These are phyloP conservation scores for Phalera bucephala DNA, from an alignment of 2,888 invertebrate genomes.

Conservation along the genomic window DNA sequence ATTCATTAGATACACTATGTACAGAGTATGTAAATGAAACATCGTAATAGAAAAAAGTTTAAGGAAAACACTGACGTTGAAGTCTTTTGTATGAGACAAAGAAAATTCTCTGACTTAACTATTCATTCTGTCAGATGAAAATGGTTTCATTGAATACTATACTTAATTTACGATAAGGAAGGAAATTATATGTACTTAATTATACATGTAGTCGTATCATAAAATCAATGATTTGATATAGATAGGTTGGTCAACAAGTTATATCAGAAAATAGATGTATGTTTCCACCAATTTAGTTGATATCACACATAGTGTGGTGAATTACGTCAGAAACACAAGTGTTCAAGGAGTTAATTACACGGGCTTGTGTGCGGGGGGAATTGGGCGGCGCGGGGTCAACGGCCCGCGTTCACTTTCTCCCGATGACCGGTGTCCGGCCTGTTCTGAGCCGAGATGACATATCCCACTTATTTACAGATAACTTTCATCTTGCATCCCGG, in stretches of 20 bases:
- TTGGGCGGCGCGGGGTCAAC: conserved; percentile 33
- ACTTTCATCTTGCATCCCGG: conserved; percentile 1
- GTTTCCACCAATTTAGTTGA: conserved; percentile 3
- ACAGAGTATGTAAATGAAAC: no score
- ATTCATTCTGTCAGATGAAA: no score
- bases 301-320: conserved; percentile 2
- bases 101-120: no score
- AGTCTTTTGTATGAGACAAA: conserved; percentile 40
- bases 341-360: conserved; percentile 5
- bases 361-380: conserved; percentile 13
- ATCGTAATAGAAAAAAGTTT: neutral
- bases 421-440: conserved; percentile 19
- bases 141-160: no score
- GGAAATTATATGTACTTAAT: no score
- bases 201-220: no score
- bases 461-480: conserved; percentile 2
- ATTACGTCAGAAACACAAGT: conserved; percentile 4
- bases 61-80: conserved; percentile 27
- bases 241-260: no score
- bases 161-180: no score
- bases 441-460: conserved; percentile 5
- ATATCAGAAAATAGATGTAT: no score
- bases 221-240: no score
- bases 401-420: conserved; percentile 43
- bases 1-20: neutral